A percentile compares a stretch with the other conserved stretches of the same genome.
These are phyloP conservation scores for Phallusia fumigata DNA, from an alignment of 23 tunicate species.

Conservation along the genomic window DNA sequence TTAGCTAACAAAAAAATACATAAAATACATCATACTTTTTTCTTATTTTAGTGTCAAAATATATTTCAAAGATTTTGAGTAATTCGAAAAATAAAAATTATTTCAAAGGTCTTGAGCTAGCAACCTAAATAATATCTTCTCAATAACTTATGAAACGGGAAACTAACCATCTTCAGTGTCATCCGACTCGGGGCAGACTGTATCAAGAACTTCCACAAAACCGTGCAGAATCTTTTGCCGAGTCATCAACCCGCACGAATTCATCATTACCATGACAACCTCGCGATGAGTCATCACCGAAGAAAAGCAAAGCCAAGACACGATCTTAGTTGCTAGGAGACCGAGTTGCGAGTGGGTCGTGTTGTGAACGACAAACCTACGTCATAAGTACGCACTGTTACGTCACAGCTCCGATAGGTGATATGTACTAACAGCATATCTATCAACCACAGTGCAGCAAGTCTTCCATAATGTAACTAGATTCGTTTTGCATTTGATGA, in stretches of 20 bases:
- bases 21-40: no score
- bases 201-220: constrained; percentile 80
- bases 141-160: background rate
- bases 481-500: background rate
- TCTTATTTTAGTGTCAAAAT: no score
- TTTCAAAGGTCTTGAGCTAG: no score
- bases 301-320: constrained; percentile 60
- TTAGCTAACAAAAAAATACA: no score
- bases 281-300: constrained; percentile 57
- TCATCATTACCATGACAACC: constrained; percentile 46
- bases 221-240: constrained; percentile 66
- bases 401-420: no score
- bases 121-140: no score
- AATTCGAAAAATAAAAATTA: no score
- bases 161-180: background rate
- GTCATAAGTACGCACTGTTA: background rate
- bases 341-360: constrained; percentile 63
- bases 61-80: no score
- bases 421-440: no score
- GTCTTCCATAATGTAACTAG: background rate
- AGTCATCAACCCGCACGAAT: constrained; percentile 35
- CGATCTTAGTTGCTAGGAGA: constrained; percentile 44
- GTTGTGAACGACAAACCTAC: constrained; percentile 66
- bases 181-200: constrained; percentile 22
- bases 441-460: no score